phyloP scores from a whole-genome alignment of 2,888 invertebrate genomes.

The Ernsta delagoae region DNA sequence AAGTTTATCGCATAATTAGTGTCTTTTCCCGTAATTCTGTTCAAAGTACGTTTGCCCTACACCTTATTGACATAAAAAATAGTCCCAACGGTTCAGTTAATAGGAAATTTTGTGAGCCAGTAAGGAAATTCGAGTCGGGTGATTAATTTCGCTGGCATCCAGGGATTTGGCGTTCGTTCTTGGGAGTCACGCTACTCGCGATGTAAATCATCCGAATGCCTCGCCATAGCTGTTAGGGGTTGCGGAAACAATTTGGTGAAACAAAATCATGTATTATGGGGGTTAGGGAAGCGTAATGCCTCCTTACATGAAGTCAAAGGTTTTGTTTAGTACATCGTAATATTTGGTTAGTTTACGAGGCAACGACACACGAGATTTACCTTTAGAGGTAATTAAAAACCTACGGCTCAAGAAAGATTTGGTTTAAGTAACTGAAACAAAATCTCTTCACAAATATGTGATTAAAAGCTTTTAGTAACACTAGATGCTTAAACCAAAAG shows the following conservation, averaged over 20 bases:
- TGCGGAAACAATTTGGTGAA: constrained; percentile 37
- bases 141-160: constrained; percentile 72
- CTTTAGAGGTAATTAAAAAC: not conserved
- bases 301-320: constrained; percentile 3
- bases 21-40: not conserved
- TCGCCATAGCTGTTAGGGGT: constrained; percentile 32
- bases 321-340: not conserved
- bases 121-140: constrained; percentile 59
- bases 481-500: constrained; percentile 33
- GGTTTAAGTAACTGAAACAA: not conserved
- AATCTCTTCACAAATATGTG: constrained; percentile 18
- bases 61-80: constrained; percentile 36
- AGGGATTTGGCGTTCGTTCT: constrained; percentile 64
- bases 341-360: not conserved
- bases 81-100: constrained; percentile 49
- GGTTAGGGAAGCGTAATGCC: constrained; percentile 11
- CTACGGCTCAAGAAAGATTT: not conserved
- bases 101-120: constrained; percentile 56
- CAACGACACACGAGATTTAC: not conserved
- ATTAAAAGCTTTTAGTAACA: constrained; percentile 35
- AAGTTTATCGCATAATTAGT: not conserved
- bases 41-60: not conserved
- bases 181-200: constrained; percentile 66
- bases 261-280: constrained; percentile 32
- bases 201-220: constrained; percentile 67